Evolutionary conservation across 2,113 vertebrate genomes (phyloP).

Genomic region (Nothocercus julius): DNA sequence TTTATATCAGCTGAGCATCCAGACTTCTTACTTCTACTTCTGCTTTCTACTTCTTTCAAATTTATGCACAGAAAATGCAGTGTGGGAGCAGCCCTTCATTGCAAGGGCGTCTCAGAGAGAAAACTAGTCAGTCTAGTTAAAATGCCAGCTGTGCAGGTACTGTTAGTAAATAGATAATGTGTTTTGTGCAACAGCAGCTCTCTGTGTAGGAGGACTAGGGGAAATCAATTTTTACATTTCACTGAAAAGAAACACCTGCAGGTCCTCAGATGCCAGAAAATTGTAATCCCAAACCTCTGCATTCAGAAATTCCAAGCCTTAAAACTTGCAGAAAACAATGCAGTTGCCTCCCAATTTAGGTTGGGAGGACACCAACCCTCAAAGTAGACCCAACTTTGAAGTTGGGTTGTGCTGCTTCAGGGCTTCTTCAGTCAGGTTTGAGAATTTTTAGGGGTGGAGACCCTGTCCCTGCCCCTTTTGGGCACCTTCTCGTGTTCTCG

Average conservation of each 20-base stretch:
- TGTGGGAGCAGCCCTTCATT: not conserved
- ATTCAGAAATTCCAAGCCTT: not conserved
- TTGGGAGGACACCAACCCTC: not conserved
- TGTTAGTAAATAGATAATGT: not conserved
- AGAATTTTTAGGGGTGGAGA: not conserved
- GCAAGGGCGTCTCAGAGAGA: not conserved
- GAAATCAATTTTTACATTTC: not conserved
- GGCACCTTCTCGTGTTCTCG: not conserved
- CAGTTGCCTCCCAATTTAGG: not conserved
- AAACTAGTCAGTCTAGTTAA: not conserved
- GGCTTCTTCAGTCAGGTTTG: not conserved
- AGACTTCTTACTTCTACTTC: not conserved
- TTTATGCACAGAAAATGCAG: not conserved
- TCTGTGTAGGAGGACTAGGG: not conserved
- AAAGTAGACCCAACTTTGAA: not conserved
- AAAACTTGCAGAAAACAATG: not conserved
- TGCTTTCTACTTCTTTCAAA: not conserved
- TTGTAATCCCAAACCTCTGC: slow-evolving; percentile 7
- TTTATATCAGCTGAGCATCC: not conserved
- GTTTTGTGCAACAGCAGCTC: not conserved
- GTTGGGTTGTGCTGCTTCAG: not conserved
- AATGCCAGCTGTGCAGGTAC: not conserved
- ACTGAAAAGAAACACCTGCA: not conserved
- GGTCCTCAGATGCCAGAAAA: not conserved
- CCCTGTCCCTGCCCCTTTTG: not conserved